These are phyloP conservation scores for Nanger granti DNA, from an alignment of 2,113 vertebrate species.

Conservation along the genomic window DNA sequence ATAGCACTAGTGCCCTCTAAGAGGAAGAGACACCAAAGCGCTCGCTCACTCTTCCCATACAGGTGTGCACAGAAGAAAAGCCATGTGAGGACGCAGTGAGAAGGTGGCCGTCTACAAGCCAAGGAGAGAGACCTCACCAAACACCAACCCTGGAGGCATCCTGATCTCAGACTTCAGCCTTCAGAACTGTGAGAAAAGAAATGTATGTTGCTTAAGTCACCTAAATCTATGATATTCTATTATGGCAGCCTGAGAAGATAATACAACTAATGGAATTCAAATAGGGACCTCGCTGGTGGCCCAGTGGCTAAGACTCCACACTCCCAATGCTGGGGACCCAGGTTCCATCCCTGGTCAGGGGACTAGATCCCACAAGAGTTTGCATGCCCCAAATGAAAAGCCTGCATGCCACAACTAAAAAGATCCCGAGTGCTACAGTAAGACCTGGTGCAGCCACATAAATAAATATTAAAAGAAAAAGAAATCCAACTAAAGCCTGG, in stretches of 20 bases:
- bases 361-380: neutral
- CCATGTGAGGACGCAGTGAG: too few relatives aligned
- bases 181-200: too few relatives aligned
- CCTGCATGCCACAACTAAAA: neutral
- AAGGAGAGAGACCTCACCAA: too few relatives aligned
- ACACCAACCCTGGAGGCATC: too few relatives aligned
- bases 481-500: neutral
- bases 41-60: too few relatives aligned
- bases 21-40: too few relatives aligned
- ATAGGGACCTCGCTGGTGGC: neutral
- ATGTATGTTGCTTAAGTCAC: too few relatives aligned
- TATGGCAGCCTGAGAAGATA: neutral
- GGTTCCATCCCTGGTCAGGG: neutral
- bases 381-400: neutral
- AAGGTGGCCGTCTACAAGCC: too few relatives aligned
- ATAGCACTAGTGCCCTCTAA: too few relatives aligned
- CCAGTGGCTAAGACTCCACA: neutral
- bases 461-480: neutral
- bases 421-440: neutral
- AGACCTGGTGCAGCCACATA: neutral
- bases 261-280: neutral
- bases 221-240: neutral
- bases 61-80: too few relatives aligned
- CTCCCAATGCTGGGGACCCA: neutral
- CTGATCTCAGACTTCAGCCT: too few relatives aligned